Percentiles rank a stretch among this genome's conserved stretches.
These are phyloP conservation scores for Cyrtodaria siliqua DNA, from an alignment of 2,888 invertebrate species.

Conservation along the genomic window DNA sequence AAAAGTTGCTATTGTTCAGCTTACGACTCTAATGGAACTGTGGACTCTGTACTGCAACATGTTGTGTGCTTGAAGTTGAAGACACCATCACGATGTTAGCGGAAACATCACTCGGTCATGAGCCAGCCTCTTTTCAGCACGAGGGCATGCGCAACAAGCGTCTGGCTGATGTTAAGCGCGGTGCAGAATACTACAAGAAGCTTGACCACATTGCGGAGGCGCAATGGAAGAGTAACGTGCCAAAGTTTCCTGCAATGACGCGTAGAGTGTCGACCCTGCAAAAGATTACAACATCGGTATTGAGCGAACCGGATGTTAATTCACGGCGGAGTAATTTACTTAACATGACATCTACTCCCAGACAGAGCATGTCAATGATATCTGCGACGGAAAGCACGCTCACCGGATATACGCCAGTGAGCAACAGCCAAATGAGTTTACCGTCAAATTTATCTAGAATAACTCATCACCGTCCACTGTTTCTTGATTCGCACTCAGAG, in stretches of 20 bases:
- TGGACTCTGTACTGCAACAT: too few relatives aligned
- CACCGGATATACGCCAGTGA: slow-evolving; percentile 33
- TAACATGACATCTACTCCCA: slow-evolving; percentile 65
- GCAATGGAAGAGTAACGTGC: slow-evolving; percentile 67
- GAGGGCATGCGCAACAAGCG: slow-evolving; percentile 53
- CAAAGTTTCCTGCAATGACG: slow-evolving; percentile 51
- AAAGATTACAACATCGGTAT: slow-evolving; percentile 59
- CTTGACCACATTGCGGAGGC: slow-evolving; percentile 66
- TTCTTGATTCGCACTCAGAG: slow-evolving; percentile 27
- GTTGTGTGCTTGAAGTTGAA: too few relatives aligned
- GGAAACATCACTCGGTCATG: slow-evolving; percentile 45
- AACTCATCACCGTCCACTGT: slow-evolving; percentile 34
- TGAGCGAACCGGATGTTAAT: slow-evolving; percentile 50
- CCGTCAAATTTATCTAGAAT: slow-evolving; percentile 52
- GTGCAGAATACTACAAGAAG: slow-evolving; percentile 67
- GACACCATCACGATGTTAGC: slow-evolving; percentile 40
- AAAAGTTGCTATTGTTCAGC: too few relatives aligned
- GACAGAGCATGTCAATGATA: slow-evolving; percentile 61
- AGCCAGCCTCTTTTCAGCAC: slow-evolving; percentile 17
- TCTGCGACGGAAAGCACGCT: slow-evolving; percentile 42
- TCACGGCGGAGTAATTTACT: slow-evolving; percentile 26
- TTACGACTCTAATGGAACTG: too few relatives aligned
- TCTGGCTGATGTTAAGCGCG: slow-evolving; percentile 66
- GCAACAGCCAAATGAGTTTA: slow-evolving; percentile 51
- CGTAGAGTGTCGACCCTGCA: slow-evolving; percentile 47